Evolutionary conservation across 2,888 invertebrate genomes (phyloP), one percentile per base, ranked within the genome.

Genomic region (Amphipyra berbera): DNA sequence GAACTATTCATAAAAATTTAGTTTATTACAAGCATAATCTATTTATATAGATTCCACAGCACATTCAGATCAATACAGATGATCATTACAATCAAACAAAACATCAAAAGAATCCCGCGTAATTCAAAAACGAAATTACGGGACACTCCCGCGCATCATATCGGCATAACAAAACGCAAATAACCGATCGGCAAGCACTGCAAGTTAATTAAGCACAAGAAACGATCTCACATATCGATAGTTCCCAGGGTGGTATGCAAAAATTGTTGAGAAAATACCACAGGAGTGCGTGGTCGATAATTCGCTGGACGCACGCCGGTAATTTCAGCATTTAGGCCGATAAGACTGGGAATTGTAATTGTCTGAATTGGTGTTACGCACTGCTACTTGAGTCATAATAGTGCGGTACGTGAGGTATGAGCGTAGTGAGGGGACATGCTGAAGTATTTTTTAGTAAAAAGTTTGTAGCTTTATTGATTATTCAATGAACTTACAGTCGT

Each of bases 201-300:
- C 84, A 81, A 84, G 82, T 84, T 91, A 92, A 92, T 92, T 92
- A 92, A 82, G 78, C 80, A 66, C 79, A 82, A 83, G 83, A 79
- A 81, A 77, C 80, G 81, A 81, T 83, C 81, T 76, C 78, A 82
- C 80, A 80, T 81, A 75, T 72, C 81, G 54, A 76, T 87, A 87
- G 91, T 93, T 94, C 94, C 92, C 94, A 94, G 82, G 90, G 82
- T 76, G 94, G 93, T 90, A 94, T 94, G 94, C 94, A 93, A 90
- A 94, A 94, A 94, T 93, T 93, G 93, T 93, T 94, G 93, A 90
- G 93, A 94, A 92, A 88, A 92, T 90, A 89, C 89, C 87, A 77
- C 75, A 53, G 79, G 82, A 82, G 81, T 92, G 93, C 89, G 92
- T 92, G 93, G 87, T 81, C 78, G 91, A 87, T 92, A 92, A 93